phyloP scores from a whole-genome alignment of 2,113 vertebrate species.

The Bufo gargarizans region DNA sequence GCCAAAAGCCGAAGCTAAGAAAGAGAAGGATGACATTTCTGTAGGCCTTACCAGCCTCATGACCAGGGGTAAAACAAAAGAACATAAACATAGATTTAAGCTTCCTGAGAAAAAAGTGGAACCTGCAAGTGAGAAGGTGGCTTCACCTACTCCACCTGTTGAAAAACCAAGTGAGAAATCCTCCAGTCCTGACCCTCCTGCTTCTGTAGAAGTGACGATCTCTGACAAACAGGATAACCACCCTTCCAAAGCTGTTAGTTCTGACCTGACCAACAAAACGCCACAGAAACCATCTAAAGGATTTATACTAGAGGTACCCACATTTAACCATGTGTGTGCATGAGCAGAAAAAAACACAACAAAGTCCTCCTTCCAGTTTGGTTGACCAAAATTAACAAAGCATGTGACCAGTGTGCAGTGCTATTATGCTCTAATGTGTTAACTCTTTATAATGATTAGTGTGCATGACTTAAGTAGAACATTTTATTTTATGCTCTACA shows the following conservation, averaged over 20 bases:
- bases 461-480: background rate
- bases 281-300: conserved; percentile 9
- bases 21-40: conserved; percentile 83
- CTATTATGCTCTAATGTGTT: background rate
- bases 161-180: conserved; percentile 34
- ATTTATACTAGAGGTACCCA: conserved; percentile 22
- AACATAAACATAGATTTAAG: conserved; percentile 72
- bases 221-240: conserved; percentile 56
- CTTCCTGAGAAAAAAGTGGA: conserved; percentile 66
- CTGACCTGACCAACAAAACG: background rate
- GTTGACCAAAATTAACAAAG: conserved; percentile 5
- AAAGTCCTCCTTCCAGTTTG: background rate
- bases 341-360: background rate
- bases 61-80: conserved; percentile 81
- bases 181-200: background rate
- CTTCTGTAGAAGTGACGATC: background rate
- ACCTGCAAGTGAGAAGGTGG: conserved; percentile 56
- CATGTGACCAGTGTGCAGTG: conserved; percentile 18
- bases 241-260: background rate
- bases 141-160: conserved; percentile 56
- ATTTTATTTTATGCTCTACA: background rate
- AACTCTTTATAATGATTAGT: background rate
- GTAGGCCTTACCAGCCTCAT: conserved; percentile 82
- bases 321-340: conserved; percentile 10
- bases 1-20: conserved; percentile 71